Conservation (phyloP, 1,140 invertebrate genomes). For the Phenacoccus solenopsis region DNA sequence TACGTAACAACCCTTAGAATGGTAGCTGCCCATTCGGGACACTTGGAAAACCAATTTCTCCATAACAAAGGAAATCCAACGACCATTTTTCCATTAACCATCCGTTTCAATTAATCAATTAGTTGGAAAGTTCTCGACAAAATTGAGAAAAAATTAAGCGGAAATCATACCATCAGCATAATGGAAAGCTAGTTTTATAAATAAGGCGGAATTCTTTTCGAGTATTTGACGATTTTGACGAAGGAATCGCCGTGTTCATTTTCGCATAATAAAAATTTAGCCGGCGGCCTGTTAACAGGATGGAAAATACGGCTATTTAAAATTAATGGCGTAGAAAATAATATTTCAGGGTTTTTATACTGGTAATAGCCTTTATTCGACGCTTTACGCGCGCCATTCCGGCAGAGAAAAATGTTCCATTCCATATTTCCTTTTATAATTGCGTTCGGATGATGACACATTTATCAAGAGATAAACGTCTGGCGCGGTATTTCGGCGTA, state of each 20-base stretch:
- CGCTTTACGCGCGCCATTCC: not conserved
- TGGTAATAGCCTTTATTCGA: not conserved
- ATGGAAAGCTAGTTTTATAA: not conserved
- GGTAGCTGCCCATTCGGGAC: too few relatives aligned
- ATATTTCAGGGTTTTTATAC: not conserved
- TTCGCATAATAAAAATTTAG: not conserved
- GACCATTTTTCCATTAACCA: too few relatives aligned
- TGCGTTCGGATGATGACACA: not conserved
- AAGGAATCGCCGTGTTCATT: not conserved
- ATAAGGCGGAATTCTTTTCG: not conserved
- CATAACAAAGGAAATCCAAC: too few relatives aligned
- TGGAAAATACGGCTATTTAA: not conserved
- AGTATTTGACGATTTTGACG: not conserved
- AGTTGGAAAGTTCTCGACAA: not conserved
- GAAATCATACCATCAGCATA: too few relatives aligned
- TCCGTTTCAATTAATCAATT: too few relatives aligned
- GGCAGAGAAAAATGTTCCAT: not conserved
- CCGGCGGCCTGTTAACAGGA: not conserved
- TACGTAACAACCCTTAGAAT: too few relatives aligned
- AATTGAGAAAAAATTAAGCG: not conserved
- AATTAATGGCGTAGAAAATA: conserved; percentile 3
- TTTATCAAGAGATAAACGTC: not conserved
- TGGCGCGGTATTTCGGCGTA: not conserved
- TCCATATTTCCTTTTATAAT: not conserved
- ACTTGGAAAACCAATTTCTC: not conserved